Percentiles rank a stretch among this genome's conserved stretches.
Conservation (phyloP, 2,888 invertebrate genomes). For the Teinopalpus imperialis region DNA sequence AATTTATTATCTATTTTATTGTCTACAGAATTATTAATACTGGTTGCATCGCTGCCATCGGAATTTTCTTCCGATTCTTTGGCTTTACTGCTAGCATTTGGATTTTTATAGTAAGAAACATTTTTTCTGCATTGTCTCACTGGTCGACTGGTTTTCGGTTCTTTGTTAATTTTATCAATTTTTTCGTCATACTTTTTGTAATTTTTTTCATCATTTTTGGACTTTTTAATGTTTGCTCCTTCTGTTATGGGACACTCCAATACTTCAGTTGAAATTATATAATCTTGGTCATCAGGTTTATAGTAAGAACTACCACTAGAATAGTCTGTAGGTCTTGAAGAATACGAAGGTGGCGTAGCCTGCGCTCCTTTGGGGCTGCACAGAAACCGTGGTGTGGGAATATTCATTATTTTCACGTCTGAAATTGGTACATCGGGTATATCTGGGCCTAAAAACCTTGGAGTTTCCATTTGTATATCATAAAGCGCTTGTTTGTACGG, state of each 20-base stretch:
- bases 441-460: conserved; percentile 74
- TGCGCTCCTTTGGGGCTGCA: conserved; percentile 58
- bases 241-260: conserved; percentile 41
- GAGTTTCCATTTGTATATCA: conserved; percentile 79
- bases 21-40: conserved; percentile 40
- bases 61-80: conserved; percentile 42
- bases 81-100: conserved; percentile 35
- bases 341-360: conserved; percentile 68
- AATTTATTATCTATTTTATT: conserved; percentile 30
- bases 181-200: conserved; percentile 22
- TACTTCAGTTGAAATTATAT: conserved; percentile 51
- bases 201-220: conserved; percentile 33
- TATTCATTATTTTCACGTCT: conserved; percentile 80
- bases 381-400: conserved; percentile 81
- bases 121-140: conserved; percentile 70
- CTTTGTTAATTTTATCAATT: conserved; percentile 20
- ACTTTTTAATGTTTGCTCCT: conserved; percentile 5
- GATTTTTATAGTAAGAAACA: conserved; percentile 61
- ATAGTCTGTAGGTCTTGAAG: conserved; percentile 79
- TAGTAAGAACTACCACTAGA: conserved; percentile 84
- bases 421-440: conserved; percentile 68
- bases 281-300: conserved; percentile 83
- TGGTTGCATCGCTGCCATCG: conserved; percentile 44
- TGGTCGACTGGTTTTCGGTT: conserved; percentile 48
- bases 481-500: conserved; percentile 79